phyloP scores from a whole-genome alignment of 2,797 vertebrate species.

The Rhinoraja longicauda region DNA sequence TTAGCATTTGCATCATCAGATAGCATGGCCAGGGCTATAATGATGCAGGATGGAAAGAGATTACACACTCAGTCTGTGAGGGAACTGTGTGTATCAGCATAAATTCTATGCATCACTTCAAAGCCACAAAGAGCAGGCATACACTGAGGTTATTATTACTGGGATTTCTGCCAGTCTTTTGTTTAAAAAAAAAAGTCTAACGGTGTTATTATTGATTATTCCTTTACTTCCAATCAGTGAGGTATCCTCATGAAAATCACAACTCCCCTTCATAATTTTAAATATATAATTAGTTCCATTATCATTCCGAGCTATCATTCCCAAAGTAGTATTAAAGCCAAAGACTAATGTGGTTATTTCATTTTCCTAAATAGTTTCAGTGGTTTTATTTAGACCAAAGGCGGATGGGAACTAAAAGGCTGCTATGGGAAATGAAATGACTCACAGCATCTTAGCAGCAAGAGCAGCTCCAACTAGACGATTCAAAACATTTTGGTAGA shows the following conservation, averaged over 20 bases:
- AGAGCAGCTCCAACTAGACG: neutral
- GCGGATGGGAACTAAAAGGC: neutral
- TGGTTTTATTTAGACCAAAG: neutral
- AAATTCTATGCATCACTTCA: slow-evolving; percentile 19
- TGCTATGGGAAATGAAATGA: slow-evolving; percentile 13
- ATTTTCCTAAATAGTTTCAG: slow-evolving; percentile 16
- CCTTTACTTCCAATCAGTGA: neutral
- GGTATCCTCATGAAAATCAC: neutral
- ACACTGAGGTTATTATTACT: neutral
- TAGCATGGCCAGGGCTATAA: neutral
- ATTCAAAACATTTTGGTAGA: neutral
- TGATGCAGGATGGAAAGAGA: slow-evolving; percentile 14
- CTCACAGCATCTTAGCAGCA: neutral
- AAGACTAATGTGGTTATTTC: neutral
- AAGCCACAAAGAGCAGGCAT: neutral
- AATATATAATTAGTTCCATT: neutral
- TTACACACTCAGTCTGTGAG: slow-evolving; percentile 17
- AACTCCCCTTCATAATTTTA: neutral
- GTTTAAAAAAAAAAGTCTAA: neutral
- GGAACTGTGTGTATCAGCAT: neutral
- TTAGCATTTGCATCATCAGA: neutral
- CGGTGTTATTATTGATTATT: neutral
- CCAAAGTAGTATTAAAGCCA: too few species aligned
- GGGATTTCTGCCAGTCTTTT: neutral
- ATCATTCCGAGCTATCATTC: neutral